Base-by-base conservation (phyloP, 2,113 vertebrate genomes). In the Oenanthe oenanthe region DNA sequence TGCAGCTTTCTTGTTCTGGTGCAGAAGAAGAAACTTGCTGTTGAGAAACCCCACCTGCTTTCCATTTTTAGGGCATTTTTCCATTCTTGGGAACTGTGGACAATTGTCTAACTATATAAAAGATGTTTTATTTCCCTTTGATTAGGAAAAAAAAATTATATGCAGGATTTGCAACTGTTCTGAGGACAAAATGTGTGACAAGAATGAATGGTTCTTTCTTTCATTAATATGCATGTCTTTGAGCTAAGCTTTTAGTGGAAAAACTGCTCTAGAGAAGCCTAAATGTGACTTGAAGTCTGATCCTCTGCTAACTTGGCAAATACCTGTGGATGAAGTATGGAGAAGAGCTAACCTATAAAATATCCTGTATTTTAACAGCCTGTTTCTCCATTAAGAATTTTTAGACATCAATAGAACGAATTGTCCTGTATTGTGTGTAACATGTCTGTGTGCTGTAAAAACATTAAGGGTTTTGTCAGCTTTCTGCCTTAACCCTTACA, bases 331-430 rank as follows among this genome's bases (percentile, higher is more conserved):
- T 94, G 87, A 92, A 92, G 94, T 95, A 95, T 94, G 87, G 95
- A 92, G 91, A 93, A 96, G 93, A 92, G 73, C 96, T 92, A 92
- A 67, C 91, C 93, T 94, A 82, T 94, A 96, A 93, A 90, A 82
- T 85, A 94, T 85, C 78, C 89, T 93, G 67, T 93, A 92, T 95
- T 97, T 94, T 91, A 97, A 96, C 96, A 97, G 97, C 96, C 72
- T 97, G 95, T 97, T 97, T 97, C 95, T 95, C 95, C 95, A 97
- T 97, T 96, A 96, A 70, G 78, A 61, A 32, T 60, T 95, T 89
- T 92, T 88, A 93, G 93, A 89, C 89, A 90, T 92, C 94, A 87
- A 72, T 92, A 96, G 94, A 91, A 95, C 42, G 88, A 94, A 86
- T 92, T 62, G 89, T 94, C 72, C 92, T 96, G 29, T 58, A 92